phyloP scores from a whole-genome alignment of 1,140 invertebrate genomes.

The Nautilus pompilius region DNA sequence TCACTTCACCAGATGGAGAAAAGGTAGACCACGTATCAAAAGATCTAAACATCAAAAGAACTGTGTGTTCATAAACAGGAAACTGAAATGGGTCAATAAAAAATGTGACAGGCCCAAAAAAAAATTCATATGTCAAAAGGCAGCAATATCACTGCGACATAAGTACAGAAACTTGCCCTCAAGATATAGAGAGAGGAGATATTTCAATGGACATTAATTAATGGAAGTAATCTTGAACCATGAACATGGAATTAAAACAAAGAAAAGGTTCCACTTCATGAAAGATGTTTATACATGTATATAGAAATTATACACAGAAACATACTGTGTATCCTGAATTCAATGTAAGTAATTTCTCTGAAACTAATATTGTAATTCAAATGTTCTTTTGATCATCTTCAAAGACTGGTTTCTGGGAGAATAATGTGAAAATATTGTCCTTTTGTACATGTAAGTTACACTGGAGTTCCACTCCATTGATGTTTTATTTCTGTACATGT shows the following conservation, averaged over 20 bases:
- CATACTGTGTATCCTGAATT: no score
- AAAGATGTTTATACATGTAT: not conserved
- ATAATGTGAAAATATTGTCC: no score
- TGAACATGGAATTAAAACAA: not conserved
- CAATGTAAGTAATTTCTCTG: no score
- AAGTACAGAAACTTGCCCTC: not conserved
- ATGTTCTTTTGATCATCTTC: no score
- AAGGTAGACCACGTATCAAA: slow-evolving; percentile 26
- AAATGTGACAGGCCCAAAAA: slow-evolving; percentile 38
- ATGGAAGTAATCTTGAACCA: slow-evolving; percentile 4
- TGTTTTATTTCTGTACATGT: no score
- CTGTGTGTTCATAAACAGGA: slow-evolving; percentile 45
- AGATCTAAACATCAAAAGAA: slow-evolving; percentile 32
- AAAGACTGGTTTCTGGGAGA: no score
- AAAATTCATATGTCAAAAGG: slow-evolving; percentile 40
- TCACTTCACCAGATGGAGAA: slow-evolving; percentile 34
- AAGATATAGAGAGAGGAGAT: slow-evolving; percentile 5
- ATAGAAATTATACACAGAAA: no score
- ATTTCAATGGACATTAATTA: slow-evolving; percentile 10
- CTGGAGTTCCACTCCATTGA: no score
- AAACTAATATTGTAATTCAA: no score
- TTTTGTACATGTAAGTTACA: no score
- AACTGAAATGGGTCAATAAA: slow-evolving; percentile 41
- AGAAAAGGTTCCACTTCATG: not conserved
- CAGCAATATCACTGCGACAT: not conserved